Percentiles rank a stretch among this genome's conserved stretches.
Conservation (phyloP, 2,113 vertebrate genomes). For the Theropithecus gelada region DNA sequence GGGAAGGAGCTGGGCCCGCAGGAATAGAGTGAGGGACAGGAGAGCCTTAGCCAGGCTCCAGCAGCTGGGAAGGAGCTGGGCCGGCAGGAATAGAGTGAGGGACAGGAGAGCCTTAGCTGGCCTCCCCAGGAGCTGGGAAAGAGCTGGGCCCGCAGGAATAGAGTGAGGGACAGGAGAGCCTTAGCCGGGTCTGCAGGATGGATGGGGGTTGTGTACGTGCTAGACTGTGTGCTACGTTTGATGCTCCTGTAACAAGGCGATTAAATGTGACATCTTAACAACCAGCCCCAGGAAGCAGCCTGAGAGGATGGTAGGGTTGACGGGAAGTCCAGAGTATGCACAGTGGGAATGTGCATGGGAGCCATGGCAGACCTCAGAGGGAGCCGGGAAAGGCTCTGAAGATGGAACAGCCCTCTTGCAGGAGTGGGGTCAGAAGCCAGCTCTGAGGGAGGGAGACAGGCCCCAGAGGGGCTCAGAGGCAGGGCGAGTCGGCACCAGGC, state of each 20-base stretch:
- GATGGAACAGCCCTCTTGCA: not conserved
- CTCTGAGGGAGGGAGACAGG: too few species aligned
- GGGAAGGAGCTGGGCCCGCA: not conserved
- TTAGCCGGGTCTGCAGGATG: not conserved
- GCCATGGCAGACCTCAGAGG: too few species aligned
- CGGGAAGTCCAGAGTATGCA: not conserved
- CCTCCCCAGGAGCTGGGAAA: not conserved
- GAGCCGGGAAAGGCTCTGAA: not conserved
- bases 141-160: not conserved
- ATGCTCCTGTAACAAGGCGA: not conserved
- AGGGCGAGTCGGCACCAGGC: not conserved
- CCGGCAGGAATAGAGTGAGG: not conserved
- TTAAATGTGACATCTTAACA: too few species aligned
- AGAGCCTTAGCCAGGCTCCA: not conserved
- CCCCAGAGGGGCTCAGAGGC: not conserved
- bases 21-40: not conserved
- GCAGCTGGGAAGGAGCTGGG: not conserved
- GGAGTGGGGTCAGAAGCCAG: not conserved
- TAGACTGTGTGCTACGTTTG: not conserved
- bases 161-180: not conserved
- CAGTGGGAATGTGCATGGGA: not conserved
- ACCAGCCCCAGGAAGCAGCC: not conserved
- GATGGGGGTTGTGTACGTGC: too few species aligned
- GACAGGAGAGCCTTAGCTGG: rapidly evolving
- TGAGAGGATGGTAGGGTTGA: not conserved